These are phyloP conservation scores for Sarcoramphus papa DNA, from an alignment of 2,797 vertebrate species.

Conservation along the genomic window DNA sequence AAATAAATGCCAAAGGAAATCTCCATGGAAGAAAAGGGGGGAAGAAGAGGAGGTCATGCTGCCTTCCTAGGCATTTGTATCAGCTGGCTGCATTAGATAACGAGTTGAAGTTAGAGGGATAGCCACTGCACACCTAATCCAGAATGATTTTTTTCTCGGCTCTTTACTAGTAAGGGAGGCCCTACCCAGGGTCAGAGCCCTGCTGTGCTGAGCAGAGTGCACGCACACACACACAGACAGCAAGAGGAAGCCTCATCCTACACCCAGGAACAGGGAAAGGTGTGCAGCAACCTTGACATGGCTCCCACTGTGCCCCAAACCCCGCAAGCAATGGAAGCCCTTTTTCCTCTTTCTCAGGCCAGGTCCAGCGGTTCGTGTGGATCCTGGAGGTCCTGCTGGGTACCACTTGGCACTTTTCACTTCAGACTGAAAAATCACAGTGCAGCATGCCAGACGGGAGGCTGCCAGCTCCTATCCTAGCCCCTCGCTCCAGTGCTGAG, in stretches of 20 bases:
- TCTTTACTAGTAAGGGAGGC: background rate
- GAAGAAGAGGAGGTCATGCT: background rate
- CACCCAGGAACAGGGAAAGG: background rate
- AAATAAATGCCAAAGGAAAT: background rate
- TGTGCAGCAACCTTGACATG: background rate
- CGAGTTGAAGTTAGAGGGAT: background rate
- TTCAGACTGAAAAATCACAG: background rate
- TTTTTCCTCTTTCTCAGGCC: background rate
- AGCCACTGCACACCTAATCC: background rate
- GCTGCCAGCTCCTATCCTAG: background rate
- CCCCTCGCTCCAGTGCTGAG: background rate
- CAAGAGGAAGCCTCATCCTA: background rate
- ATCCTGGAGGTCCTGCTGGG: background rate
- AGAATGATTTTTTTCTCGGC: background rate
- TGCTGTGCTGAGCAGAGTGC: background rate
- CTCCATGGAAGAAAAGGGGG: background rate
- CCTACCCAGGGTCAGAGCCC: background rate
- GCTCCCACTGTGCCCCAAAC: background rate
- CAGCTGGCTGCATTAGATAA: background rate
- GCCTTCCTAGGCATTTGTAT: background rate
- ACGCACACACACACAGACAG: fast-evolving
- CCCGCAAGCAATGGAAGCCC: background rate
- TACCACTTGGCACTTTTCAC: background rate
- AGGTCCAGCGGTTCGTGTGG: background rate
- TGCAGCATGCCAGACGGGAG: background rate